Base-by-base conservation (phyloP, 2,113 vertebrate genomes). In the Gobius niger region DNA sequence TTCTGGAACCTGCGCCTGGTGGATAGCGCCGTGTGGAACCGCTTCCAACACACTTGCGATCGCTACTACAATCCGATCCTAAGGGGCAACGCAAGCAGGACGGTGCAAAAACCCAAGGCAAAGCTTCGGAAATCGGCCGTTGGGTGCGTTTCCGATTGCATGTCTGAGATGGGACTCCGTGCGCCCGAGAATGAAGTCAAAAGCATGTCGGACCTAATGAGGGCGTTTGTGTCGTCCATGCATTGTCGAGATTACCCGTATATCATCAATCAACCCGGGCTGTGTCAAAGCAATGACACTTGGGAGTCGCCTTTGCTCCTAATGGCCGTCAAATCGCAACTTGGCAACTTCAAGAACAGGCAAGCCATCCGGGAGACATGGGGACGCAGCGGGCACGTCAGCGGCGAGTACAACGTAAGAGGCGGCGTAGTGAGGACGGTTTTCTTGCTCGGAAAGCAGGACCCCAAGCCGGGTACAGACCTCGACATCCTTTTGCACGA, bases 321-420 rank as follows among this genome's bases (percentile, higher is more conserved):
- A 11, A 88, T 94, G 75, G 93, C 92, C 44, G 64, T 94, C 67
- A 94, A 93, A 80, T 93, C 93, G 24, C 91, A 93, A 79, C 73
- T 91, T 13, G 90, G 90, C 9, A 92, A 93, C 83, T 94, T 94
- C 78, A 91, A 92, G 78, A 92, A 90, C 75, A 87, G 93, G 15
- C 93, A 94, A 83, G 93, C 93, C 59, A 94, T 94, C 44, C 91
- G 93, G 9, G 91, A 94, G 80, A 92, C 93, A 0, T 94, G 93
- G 93, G 93, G 93, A 2, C 80, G 19, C 63, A 87, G 84, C 1
- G 93, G 93, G 11, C 46, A 74, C 49, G 76, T 91, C 44, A 52
- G 12, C 10, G 88, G 86, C 9, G 84, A 85, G 16, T 52, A 19
- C 0, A 72, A 63, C 1, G 78, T 71, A 16, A 78, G 60, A 71